phyloP scores from a whole-genome alignment of 2,888 invertebrate species.

The Stenchaetothrips biformis region DNA sequence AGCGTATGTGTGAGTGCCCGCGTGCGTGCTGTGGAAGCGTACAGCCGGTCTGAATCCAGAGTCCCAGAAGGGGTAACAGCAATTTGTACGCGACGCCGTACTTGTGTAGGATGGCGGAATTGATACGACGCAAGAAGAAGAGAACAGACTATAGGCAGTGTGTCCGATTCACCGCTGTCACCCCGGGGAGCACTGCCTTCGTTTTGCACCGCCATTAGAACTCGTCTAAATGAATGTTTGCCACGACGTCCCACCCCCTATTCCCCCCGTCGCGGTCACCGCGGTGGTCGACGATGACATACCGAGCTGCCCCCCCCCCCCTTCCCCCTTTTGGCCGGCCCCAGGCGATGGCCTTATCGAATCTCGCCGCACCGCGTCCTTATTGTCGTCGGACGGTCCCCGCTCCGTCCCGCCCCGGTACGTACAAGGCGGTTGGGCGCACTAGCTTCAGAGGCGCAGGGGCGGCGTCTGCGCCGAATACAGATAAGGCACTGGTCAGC shows the following conservation, averaged over 20 bases:
- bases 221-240: too few species aligned
- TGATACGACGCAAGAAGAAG: too few species aligned
- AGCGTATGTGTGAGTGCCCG: too few species aligned
- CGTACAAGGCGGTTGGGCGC: background rate
- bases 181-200: background rate
- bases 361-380: background rate
- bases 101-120: too few species aligned
- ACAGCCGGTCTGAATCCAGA: too few species aligned
- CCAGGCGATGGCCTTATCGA: background rate
- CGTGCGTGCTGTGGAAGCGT: too few species aligned
- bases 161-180: background rate
- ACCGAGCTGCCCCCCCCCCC: background rate
- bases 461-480: background rate
- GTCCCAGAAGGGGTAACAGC: too few species aligned
- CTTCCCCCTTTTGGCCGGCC: background rate
- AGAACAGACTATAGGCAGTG: too few species aligned
- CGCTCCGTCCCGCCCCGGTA: too few species aligned
- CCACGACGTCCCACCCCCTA: background rate
- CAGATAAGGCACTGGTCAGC: background rate
- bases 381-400: too few species aligned
- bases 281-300: background rate
- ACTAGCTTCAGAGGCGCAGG: background rate
- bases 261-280: background rate
- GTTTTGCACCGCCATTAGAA: background rate
- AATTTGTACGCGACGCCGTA: too few species aligned